Conservation (phyloP, 2,797 vertebrate species). For the Micrastur ruficollis region DNA sequence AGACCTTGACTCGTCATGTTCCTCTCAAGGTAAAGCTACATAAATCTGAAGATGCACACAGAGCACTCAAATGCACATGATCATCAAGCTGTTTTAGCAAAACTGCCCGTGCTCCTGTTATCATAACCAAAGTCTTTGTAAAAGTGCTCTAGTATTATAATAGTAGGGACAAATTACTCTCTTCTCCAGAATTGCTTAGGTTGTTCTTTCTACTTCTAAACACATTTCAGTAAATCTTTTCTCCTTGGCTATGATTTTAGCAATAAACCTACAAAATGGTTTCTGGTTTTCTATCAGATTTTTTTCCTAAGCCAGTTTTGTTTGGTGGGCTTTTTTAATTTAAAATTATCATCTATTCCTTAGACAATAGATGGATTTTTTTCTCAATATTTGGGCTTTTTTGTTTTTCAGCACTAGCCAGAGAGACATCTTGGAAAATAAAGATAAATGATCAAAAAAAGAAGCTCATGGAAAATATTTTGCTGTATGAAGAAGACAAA, state of each 20-base stretch:
- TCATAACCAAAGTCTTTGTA: not conserved
- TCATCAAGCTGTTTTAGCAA: not conserved
- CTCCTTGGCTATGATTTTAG: not conserved
- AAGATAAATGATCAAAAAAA: conserved; percentile 78
- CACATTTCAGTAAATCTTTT: not conserved
- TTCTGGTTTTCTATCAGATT: not conserved
- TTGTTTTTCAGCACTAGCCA: conserved; percentile 42
- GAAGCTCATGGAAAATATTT: conserved; percentile 78
- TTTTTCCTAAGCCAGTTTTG: not conserved
- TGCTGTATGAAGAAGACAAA: conserved; percentile 76
- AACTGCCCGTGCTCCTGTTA: not conserved
- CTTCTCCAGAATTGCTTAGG: not conserved
- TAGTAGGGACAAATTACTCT: not conserved
- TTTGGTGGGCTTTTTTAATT: not conserved
- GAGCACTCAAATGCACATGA: rapidly evolving
- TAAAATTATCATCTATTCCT: not conserved
- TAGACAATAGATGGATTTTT: not conserved
- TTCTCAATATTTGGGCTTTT: not conserved
- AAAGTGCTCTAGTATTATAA: not conserved
- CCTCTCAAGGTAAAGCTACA: conserved; percentile 59
- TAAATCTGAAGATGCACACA: not conserved
- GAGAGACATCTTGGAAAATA: conserved; percentile 74
- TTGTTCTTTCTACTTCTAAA: not conserved
- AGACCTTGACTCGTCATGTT: not conserved
- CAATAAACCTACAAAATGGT: not conserved